These are phyloP conservation scores for Amniataba percoides DNA, from an alignment of 2,797 vertebrate genomes.

Conservation along the genomic window DNA sequence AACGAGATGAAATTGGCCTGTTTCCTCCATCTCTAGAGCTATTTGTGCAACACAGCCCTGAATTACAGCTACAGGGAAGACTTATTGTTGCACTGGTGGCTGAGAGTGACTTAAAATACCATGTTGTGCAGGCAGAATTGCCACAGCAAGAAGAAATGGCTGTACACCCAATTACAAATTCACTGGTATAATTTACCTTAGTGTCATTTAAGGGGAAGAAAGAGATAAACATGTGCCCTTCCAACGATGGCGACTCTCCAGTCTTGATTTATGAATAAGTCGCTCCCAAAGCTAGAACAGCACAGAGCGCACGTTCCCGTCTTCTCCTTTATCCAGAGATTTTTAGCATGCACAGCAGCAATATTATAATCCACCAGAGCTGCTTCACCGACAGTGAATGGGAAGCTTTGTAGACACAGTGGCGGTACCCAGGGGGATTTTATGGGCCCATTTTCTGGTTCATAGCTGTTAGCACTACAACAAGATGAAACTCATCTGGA, in stretches of 20 bases:
- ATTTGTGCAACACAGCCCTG: constrained; percentile 70
- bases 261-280: constrained; percentile 38
- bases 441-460: constrained; percentile 67
- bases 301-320: constrained; percentile 29
- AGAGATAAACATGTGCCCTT: constrained; percentile 9
- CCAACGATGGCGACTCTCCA: neutral
- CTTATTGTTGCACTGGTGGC: constrained; percentile 51
- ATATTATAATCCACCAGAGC: constrained; percentile 63
- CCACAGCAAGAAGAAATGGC: constrained; percentile 27
- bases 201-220: constrained; percentile 29
- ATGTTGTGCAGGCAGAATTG: constrained; percentile 26
- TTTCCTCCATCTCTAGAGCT: constrained; percentile 76
- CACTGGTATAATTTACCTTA: constrained; percentile 41
- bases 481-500: constrained; percentile 72
- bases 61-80: constrained; percentile 62
- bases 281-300: constrained; percentile 21
- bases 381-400: constrained; percentile 59
- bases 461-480: constrained; percentile 68
- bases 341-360: constrained; percentile 69
- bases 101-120: constrained; percentile 57
- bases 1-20: constrained; percentile 76
- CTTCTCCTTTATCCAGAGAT: constrained; percentile 43
- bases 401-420: constrained; percentile 64
- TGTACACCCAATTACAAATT: constrained; percentile 31
- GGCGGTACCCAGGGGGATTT: constrained; percentile 63